Evolutionary conservation across 2,888 invertebrate species (phyloP), one percentile per base, ranked within the genome.

Genomic region (Plebejus melissa): DNA sequence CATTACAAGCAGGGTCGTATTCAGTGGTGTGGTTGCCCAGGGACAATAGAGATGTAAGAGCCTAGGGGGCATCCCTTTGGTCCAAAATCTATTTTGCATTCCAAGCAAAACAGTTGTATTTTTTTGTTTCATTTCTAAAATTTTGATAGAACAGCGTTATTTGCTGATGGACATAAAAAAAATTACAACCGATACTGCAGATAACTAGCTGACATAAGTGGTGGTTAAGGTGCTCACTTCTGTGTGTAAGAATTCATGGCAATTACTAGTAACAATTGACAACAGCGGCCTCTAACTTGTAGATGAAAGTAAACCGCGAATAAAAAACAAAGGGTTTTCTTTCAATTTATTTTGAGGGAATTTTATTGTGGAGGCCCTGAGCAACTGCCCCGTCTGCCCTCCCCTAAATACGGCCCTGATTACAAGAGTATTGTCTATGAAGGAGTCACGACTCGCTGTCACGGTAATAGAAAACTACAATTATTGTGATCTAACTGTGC

Each of bases 361-460:
- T 4, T 4, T 13, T 16, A 16, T 4, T 16, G 3, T 16, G 4
- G 54, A 54, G 54, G 4, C 4, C 54, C 16, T 13, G 16, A 4
- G 54, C 54, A 54, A 54, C 54, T 54, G 3, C 4, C 54, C 16
- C 54, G 54, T 54, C 4, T 16, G 54, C 4, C 54, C 54, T 16
- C 11, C 16, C 54, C 4, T 54, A 16, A 46, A 54, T 54, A 13
- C 54, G 54, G 54, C 13, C 54, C 54, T 54, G 54, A 54, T 75
- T 76, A 80, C 80, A 82, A 82, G 82, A 76, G 81, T 75, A 76
- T 80, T 82, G 81, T 82, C 81, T 83, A 82, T 78, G 76, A 77
- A 57, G 72, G 76, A 77, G 76, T 79, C 79, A 79, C 79, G 79
- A 78, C 72, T 70, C 46, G 72, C 11, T n/a, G 54, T 72, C 69